Evolutionary conservation across 2,888 invertebrate species (phyloP), one percentile per base, ranked within the genome.

Genomic region (Chamaedrilus cognettii): DNA sequence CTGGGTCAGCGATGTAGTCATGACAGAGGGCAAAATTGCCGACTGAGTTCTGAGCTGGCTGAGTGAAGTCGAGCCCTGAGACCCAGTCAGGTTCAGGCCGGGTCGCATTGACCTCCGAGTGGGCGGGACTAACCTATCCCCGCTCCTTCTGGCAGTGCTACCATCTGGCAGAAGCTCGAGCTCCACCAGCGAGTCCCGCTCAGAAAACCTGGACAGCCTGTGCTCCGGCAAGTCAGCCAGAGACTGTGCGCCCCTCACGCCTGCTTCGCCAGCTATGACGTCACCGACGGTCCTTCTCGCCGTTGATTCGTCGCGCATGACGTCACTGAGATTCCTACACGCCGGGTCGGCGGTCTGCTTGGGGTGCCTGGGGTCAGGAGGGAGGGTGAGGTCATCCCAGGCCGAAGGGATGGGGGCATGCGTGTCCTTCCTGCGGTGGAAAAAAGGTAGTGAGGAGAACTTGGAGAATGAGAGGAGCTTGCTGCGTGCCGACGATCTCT

Each of bases 401-500:
- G 55, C 28, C 7, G 11, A 26, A 7, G 55, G 55, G 26, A 52
- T 7, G 5, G 55, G 26, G 11, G 55, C 7, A 19, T 26, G 11
- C 5, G 7, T 15, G 26, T 52, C 55, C 28, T 52, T 52, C 55
- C 26, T 52, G 11, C 26, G 11, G 28, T 52, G 55, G 28, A 52
- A 52, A 23, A 52, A 52, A 19, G 55, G 55, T 7, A 52, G 55
- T 19, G 55, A 52, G 7, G 55, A 52, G 26, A 52, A 52, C 26
- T 52, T 52, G 11, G 55, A 26, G 26, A 52, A 52, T 7, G 55
- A 19, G 5, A 52, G 26, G 7, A 7, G 55, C 26, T 52, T 52
- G 28, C 28, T 23, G 11, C 26, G 11, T 19, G 55, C 11, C 11
- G 55, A 19, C 7, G 55, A 52, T 26, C 55, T 11, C 7, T 7